These are phyloP conservation scores for Hemithea aestivaria DNA, from an alignment of 2,888 invertebrate genomes.

Conservation along the genomic window DNA sequence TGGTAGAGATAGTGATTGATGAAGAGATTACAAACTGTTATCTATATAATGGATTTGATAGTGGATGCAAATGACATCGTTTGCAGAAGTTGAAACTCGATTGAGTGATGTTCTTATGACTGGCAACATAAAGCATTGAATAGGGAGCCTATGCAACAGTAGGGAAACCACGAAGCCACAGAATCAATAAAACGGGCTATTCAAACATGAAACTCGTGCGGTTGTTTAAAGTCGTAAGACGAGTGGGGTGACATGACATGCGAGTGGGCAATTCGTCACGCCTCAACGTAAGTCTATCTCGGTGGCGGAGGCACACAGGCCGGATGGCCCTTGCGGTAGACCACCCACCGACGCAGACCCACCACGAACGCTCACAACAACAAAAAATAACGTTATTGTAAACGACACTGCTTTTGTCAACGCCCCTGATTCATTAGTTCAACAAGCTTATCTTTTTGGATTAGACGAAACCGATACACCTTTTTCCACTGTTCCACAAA, in stretches of 20 bases:
- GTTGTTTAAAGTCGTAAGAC: constrained; percentile 21
- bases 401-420: constrained; percentile 40
- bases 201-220: constrained; percentile 2
- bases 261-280: constrained; percentile 32
- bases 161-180: no score
- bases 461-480: constrained; percentile 14
- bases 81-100: no score
- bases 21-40: constrained; percentile 16
- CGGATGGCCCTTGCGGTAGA: constrained; percentile 47
- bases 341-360: constrained; percentile 48
- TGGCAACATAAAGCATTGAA: no score
- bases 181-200: no score
- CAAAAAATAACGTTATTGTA: constrained; percentile 43
- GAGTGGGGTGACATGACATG: constrained; percentile 24
- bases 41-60: constrained; percentile 15
- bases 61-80: constrained; percentile 23
- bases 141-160: no score
- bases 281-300: constrained; percentile 27
- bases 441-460: constrained; percentile 26
- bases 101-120: no score
- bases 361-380: constrained; percentile 42
- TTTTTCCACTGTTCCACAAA: constrained; percentile 18
- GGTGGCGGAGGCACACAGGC: constrained; percentile 23
- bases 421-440: constrained; percentile 33
- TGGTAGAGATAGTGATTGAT: constrained; percentile 22